Evolutionary conservation across 2,888 invertebrate genomes (phyloP).

Genomic region (Torymus tubicola): DNA sequence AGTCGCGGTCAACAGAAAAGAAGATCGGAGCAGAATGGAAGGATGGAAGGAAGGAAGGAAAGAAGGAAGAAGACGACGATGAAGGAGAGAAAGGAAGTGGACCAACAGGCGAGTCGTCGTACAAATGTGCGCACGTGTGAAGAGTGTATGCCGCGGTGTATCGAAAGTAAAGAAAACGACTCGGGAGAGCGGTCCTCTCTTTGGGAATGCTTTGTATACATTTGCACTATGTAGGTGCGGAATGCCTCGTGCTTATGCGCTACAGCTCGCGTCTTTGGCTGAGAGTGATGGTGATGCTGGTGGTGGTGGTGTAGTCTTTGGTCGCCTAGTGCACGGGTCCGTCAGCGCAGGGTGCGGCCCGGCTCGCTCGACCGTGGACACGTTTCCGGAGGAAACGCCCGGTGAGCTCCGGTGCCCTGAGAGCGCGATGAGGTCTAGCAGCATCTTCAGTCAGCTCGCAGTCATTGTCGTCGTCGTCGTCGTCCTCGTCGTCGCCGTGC

Average conservation of each 20-base stretch:
- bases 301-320: too few species aligned
- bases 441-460: neutral
- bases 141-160: neutral
- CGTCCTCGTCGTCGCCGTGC: neutral
- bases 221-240: slow-evolving; percentile 39
- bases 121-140: neutral
- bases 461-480: neutral
- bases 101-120: neutral
- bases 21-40: too few species aligned
- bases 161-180: slow-evolving; percentile 5
- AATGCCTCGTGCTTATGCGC: neutral
- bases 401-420: slow-evolving; percentile 10
- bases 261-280: neutral
- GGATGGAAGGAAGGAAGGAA: too few species aligned
- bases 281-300: too few species aligned
- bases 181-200: neutral
- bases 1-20: too few species aligned
- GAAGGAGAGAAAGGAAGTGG: slow-evolving; percentile 21
- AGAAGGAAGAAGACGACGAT: neutral
- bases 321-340: neutral
- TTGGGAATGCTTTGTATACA: slow-evolving; percentile 6
- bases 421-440: too few species aligned
- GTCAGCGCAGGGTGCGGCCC: neutral
- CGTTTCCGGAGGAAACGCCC: slow-evolving; percentile 35
- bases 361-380: slow-evolving; percentile 24